Percentiles rank a stretch among this genome's conserved stretches.
Evolutionary conservation across 2,888 invertebrate genomes (phyloP).

Genomic region (Dicranocentrus wangi): DNA sequence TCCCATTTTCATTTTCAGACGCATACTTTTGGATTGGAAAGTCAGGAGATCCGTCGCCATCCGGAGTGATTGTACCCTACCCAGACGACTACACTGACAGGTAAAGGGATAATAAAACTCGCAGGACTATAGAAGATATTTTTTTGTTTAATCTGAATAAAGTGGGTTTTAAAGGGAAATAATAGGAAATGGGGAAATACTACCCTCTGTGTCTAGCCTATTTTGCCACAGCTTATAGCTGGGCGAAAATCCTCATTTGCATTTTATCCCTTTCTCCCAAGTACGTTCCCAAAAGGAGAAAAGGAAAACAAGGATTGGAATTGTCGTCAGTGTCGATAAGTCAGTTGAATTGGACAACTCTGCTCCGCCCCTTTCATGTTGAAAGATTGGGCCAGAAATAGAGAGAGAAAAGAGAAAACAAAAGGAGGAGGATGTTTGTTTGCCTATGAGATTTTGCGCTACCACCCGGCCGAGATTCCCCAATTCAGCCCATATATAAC

Average conservation of each 20-base stretch:
- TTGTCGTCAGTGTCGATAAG: slow-evolving; percentile 50
- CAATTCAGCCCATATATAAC: too few relatives aligned
- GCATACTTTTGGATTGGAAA: slow-evolving; percentile 94
- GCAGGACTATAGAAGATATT: too few relatives aligned
- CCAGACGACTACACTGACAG: slow-evolving; percentile 87
- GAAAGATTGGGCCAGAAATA: slow-evolving; percentile 61
- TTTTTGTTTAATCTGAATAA: slow-evolving; percentile 14
- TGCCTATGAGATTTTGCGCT: slow-evolving; percentile 33
- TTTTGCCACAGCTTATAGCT: neutral
- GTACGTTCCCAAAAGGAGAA: neutral
- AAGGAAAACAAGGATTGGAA: slow-evolving; percentile 19
- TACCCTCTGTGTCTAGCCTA: too few relatives aligned
- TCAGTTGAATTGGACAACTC: slow-evolving; percentile 62
- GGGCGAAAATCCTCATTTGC: slow-evolving; percentile 33
- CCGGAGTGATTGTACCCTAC: slow-evolving; percentile 89
- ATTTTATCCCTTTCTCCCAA: slow-evolving; percentile 37
- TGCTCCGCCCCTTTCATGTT: slow-evolving; percentile 72
- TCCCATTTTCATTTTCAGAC: slow-evolving; percentile 76
- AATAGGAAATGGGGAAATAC: neutral
- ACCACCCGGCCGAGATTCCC: neutral
- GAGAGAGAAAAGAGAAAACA: slow-evolving; percentile 12
- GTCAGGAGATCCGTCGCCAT: slow-evolving; percentile 85
- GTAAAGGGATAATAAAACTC: slow-evolving; percentile 77
- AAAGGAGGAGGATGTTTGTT: slow-evolving; percentile 14
- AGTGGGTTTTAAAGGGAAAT: neutral